Evolutionary conservation across 1,140 invertebrate genomes (phyloP).

Genomic region (Carposina sasakii): DNA sequence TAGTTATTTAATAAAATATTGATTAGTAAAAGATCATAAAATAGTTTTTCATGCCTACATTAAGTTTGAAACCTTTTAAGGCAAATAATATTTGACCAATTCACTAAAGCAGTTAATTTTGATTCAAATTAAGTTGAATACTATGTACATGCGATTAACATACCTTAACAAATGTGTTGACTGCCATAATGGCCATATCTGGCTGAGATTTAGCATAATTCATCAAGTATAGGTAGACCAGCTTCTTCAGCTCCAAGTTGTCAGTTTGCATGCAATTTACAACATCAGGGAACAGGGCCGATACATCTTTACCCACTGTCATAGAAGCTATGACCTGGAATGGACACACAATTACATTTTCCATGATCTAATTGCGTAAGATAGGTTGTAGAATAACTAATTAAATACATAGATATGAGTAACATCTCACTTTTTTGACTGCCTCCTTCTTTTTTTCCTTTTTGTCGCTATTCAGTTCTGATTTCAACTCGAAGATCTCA

Average conservation of each 20-base stretch:
- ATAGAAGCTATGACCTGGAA: slow-evolving; percentile 98
- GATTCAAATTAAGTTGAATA: slow-evolving; percentile 7
- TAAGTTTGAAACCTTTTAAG: too few species aligned
- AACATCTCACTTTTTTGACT: slow-evolving; percentile 91
- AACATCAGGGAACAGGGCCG: slow-evolving; percentile 98
- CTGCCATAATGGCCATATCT: slow-evolving; percentile 99
- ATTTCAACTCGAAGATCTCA: slow-evolving; percentile 99
- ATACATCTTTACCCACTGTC: slow-evolving; percentile 98
- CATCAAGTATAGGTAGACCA: slow-evolving; percentile 99
- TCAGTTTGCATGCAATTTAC: slow-evolving; percentile 99
- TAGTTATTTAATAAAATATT: slow-evolving; percentile 24
- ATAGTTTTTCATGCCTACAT: too few species aligned
- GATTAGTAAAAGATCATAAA: too few species aligned
- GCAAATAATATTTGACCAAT: too few species aligned
- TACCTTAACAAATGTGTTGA: slow-evolving; percentile 99
- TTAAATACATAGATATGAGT: slow-evolving; percentile 5
- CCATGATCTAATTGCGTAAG: too few species aligned
- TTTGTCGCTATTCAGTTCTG: slow-evolving; percentile 99
- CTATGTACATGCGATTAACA: slow-evolving; percentile 30
- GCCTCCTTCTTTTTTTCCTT: slow-evolving; percentile 99
- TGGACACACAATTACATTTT: too few species aligned
- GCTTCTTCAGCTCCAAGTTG: slow-evolving; percentile 98
- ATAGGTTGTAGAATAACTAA: too few species aligned
- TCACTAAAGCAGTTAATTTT: too few species aligned
- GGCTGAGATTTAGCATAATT: slow-evolving; percentile 99